Evolutionary conservation across 2,113 vertebrate species (phyloP).

Genomic region (Monarcha castaneiventris): DNA sequence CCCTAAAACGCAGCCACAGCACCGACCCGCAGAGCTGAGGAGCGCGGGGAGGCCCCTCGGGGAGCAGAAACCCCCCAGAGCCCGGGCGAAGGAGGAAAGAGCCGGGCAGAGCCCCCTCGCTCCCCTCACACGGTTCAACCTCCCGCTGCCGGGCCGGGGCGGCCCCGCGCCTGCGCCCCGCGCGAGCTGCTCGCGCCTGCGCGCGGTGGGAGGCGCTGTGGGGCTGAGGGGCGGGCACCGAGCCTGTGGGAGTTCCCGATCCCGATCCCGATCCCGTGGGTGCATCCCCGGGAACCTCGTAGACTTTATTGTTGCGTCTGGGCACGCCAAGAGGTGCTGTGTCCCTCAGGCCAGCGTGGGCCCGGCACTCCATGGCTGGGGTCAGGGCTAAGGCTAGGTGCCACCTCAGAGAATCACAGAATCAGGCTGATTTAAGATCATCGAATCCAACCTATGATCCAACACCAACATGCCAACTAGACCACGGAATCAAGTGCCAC

Average conservation of each 20-base stretch:
- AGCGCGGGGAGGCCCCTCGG: accelerated
- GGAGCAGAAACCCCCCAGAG: accelerated
- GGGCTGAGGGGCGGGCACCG: accelerated
- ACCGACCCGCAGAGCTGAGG: no score
- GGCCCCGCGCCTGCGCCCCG: neutral
- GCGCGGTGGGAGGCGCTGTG: accelerated
- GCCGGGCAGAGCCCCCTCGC: accelerated
- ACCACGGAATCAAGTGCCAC: no score
- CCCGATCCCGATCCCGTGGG: accelerated
- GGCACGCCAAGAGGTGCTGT: accelerated
- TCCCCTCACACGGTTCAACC: neutral
- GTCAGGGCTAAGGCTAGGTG: accelerated
- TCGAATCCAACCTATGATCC: neutral
- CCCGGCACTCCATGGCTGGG: accelerated
- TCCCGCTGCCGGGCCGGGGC: neutral
- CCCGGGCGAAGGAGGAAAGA: accelerated
- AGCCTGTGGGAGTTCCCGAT: accelerated
- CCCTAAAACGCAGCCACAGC: neutral
- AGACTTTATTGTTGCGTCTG: accelerated
- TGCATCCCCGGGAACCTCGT: accelerated
- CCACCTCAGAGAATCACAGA: neutral
- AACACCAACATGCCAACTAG: neutral
- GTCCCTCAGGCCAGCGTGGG: accelerated
- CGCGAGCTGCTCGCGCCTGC: neutral
- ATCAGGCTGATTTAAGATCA: no score